Base-by-base conservation (phyloP, 2,888 invertebrate species). In the Megalurothrips usitatus region DNA sequence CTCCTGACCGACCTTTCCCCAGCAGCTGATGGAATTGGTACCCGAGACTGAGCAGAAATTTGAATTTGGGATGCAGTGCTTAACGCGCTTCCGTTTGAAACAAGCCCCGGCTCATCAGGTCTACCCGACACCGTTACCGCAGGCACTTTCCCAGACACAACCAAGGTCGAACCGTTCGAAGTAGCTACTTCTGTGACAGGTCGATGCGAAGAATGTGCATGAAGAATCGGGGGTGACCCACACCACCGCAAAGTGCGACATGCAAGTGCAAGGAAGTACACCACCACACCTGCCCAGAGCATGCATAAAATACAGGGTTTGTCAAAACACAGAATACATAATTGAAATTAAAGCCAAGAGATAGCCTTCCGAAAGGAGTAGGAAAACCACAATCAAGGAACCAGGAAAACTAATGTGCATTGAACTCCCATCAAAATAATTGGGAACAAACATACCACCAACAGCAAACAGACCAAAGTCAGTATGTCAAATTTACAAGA, bases 211-310 rank as follows among this genome's bases (percentile, higher is more conserved):
- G 68, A 26, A 8, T n/a, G 11, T 58, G 14, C 58, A 58, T 23
- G 12, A 75, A 75, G 26, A 12, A 26, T 10, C 26, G 26, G 26
- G 8, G 68, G 23, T 11, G 68, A 75, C 9, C 68, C 68, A 75
- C 68, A 75, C 9, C 26, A 75, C 12, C 23, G n/a, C 26, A 75
- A 26, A 9, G 23, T 11, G 68, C 68, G 68, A 26, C 68, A 75
- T 75, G 68, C 68, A 75, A 75, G 68, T 75, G 68, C n/a, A 75
- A 75, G 23, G 68, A 75, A 75, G 68, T 75, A 75, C 12, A 75
- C 23, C 26, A 23, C 9, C 68, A 75, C 68, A 75, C 23, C 23
- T 75, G 68, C 23, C 17, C 58, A 58, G 19, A 6, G 58, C 58
- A 58, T 58, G 58, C 58, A 58, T 58, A 19, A 58, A 58, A 58